A percentile compares a stretch with the other conserved stretches of the same genome.
phyloP scores from a whole-genome alignment of 2,113 vertebrate species.

The Spilogale gracilis region DNA sequence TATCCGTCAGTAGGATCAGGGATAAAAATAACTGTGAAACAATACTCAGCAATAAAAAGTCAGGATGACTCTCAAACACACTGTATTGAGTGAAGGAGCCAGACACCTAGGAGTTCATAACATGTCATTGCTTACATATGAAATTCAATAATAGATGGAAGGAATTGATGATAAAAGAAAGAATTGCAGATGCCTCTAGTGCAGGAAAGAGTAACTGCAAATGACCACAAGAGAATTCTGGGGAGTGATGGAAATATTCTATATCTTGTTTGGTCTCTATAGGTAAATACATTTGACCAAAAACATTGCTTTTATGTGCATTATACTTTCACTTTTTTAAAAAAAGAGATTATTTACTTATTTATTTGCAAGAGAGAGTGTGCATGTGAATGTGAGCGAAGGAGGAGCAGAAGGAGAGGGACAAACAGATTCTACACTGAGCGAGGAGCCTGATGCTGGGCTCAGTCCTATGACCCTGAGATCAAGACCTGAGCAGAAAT shows the following conservation, averaged over 20 bases:
- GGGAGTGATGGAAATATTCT: not conserved
- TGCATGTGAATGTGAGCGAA: too few relatives aligned
- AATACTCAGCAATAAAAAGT: not conserved
- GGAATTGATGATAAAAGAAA: not conserved
- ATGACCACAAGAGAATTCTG: not conserved
- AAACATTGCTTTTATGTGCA: not conserved
- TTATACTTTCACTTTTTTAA: not conserved
- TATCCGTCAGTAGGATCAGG: not conserved
- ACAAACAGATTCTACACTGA: not conserved
- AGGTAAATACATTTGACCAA: not conserved
- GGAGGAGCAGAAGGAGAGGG: too few relatives aligned
- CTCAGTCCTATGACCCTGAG: not conserved
- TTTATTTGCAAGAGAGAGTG: too few relatives aligned
- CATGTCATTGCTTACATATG: not conserved
- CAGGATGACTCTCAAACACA: not conserved
- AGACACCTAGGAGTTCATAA: not conserved
- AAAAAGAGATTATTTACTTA: too few relatives aligned
- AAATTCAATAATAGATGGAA: not conserved
- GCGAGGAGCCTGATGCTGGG: not conserved
- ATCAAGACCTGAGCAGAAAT: not conserved
- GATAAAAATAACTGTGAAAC: not conserved
- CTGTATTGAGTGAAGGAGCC: not conserved
- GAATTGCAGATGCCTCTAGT: not conserved
- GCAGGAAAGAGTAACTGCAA: not conserved
- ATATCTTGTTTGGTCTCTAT: not conserved